Base-by-base conservation (phyloP, 1,140 invertebrate species). In the Saccostrea glomerata region DNA sequence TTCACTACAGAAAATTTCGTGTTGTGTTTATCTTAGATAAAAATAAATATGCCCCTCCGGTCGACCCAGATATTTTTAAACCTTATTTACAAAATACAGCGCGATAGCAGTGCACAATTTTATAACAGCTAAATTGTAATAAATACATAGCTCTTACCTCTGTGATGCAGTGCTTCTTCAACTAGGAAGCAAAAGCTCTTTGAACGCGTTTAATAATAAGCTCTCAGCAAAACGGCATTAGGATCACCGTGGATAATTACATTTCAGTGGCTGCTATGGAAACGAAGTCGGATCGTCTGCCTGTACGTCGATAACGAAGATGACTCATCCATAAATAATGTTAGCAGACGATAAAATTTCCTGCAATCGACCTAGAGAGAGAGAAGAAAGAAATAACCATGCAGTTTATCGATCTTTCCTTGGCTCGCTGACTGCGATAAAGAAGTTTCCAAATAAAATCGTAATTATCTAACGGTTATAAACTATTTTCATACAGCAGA, bases 261-360 rank as follows among this genome's bases (percentile, higher is more conserved):
- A 77, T 77, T 77, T 77, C 70, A 77, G 23, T 25, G 70, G 70
- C 25, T 77, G 70, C 70, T 77, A 77, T 77, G 70, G 70, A 36
- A 77, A 77, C 70, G 25, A 77, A 77, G 70, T 77, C 23, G 4
- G 70, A 30, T 77, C 70, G 70, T 77, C 70, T 77, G 70, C 25
- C 30, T 25, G 25, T 77, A 36, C 70, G 70, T 77, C 70, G 70
- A 77, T 77, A 77, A 77, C 70, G 25, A 77, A 77, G 70, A 77
- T 77, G 70, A 77, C 70, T 77, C 70, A 77, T 77, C 70, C 70
- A 77, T 77, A 77, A 77, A 77, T 77, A 77, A 77, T 77, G 70
- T 77, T 77, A 77, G 70, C 70, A 77, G 70, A 77, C 70, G 70
- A 77, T 77, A 77, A 30, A 77, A 77, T 77, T 77, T 77, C 70